These are phyloP conservation scores for Ophiodon elongatus DNA, from an alignment of 2,113 vertebrate species.

Conservation along the genomic window DNA sequence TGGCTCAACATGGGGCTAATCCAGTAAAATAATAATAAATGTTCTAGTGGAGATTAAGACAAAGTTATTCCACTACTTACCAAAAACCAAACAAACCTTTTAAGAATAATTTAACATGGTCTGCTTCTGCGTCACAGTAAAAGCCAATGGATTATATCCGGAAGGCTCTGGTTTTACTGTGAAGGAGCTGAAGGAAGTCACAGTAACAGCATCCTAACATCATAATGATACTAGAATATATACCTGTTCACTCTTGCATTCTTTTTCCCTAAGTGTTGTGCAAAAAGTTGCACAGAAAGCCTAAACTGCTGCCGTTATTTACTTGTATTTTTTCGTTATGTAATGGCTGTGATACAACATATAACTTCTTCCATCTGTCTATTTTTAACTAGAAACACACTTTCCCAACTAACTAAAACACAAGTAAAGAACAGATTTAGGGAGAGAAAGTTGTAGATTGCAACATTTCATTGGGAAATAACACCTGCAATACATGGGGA, in stretches of 20 bases:
- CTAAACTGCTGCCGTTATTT: not conserved
- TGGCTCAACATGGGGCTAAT: not conserved
- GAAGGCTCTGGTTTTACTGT: not conserved
- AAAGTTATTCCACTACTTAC: not conserved
- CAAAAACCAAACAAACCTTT: slow-evolving; percentile 11
- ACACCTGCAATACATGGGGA: slow-evolving; percentile 3
- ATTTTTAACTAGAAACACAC: slow-evolving; percentile 17
- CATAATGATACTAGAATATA: not conserved
- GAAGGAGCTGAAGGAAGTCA: slow-evolving; percentile 6
- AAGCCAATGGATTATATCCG: not conserved
- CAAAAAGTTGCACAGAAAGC: slow-evolving; percentile 3
- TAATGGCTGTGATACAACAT: slow-evolving; percentile 14
- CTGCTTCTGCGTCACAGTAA: slow-evolving; percentile 13
- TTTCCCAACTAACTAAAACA: slow-evolving; percentile 11
- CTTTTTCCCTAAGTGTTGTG: not conserved
- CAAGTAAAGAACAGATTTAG: slow-evolving; percentile 15
- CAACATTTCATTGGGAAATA: slow-evolving; percentile 33
- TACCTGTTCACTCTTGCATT: not conserved
- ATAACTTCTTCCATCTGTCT: slow-evolving; percentile 27
- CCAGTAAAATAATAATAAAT: slow-evolving; percentile 1
- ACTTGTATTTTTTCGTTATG: not conserved
- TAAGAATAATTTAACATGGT: slow-evolving; percentile 12
- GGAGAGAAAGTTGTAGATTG: slow-evolving; percentile 18
- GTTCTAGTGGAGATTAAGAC: not conserved
- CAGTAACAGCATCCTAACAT: not conserved